Conservation (phyloP, 2,888 invertebrate genomes). For the Eristalinus aeneus region DNA sequence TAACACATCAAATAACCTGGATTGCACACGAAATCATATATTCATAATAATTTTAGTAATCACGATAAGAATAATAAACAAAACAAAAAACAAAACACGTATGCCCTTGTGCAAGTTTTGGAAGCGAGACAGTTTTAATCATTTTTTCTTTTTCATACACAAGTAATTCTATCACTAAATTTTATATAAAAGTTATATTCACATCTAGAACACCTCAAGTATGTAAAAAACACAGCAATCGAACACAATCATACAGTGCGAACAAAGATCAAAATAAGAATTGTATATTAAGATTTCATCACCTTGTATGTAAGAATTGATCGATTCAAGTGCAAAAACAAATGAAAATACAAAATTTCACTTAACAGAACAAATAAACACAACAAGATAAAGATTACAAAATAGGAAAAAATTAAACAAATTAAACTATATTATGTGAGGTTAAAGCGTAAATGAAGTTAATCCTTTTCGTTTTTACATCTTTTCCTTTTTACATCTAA, state of each 20-base stretch:
- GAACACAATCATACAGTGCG: conserved; percentile 30
- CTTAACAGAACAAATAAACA: conserved; percentile 17
- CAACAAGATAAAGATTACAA: conserved; percentile 16
- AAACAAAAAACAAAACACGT: conserved; percentile 15
- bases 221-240: conserved; percentile 31
- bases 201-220: conserved; percentile 26
- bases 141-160: neutral
- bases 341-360: neutral
- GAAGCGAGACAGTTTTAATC: conserved; percentile 48
- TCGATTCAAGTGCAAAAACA: conserved; percentile 2
- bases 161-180: conserved; percentile 19
- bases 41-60: neutral
- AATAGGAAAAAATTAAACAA: conserved; percentile 16
- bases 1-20: neutral
- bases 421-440: conserved; percentile 44
- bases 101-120: conserved; percentile 42
- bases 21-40: conserved; percentile 38
- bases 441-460: conserved; percentile 48
- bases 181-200: conserved; percentile 7
- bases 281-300: neutral
- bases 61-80: neutral
- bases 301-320: neutral
- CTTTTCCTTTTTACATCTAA: neutral
- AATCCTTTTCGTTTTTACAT: neutral
- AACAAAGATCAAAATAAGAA: neutral